Evolutionary conservation across 2,113 vertebrate species (phyloP), one percentile per base, ranked within the genome.

Genomic region (Astatotilapia flaviijosephi): DNA sequence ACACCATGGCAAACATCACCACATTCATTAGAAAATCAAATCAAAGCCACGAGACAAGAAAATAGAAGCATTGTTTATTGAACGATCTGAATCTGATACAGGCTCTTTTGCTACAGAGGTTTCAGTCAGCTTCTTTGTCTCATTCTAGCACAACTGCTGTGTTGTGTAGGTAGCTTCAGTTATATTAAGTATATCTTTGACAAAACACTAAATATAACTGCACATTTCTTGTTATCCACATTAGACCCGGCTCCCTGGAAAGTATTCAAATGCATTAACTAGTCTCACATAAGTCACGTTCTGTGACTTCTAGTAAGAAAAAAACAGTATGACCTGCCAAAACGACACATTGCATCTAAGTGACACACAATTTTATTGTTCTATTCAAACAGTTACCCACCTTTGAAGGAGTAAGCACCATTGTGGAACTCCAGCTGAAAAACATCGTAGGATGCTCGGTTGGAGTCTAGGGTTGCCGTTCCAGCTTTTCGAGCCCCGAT

Each of bases 401-500:
- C 98, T 97, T 97, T 98, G 82, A 99, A 96, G 89, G 97, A 97
- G 93, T 99, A 99, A 21, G 98, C 98, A 0, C 98, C 98, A 0
- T 98, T 97, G 0, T 95, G 95, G 92, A 98, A 98, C 92, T 99
- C 98, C 70, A 99, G 95, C 88, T 98, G 98, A 95, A 99, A 99
- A 92, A 99, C 97, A 0, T 99, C 98, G 0, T 98, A 99, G 42
- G 96, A 98, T 19, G 99, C 98, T 17, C 98, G 97, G 93, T 99
- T 99, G 68, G 97, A 98, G 55, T 99, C 98, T 82, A 99, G 91
- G 9, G 97, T 99, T n/a, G 97, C 96, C 0, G 96, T 97, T 35
- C 96, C 96, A 35, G 98, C 95, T 93, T 98, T 99, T n/a, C 99
- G 97, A 91, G 97, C 98, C 13, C 98, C 98, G 0, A 99, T 99